Evolutionary conservation across 92 coral and sea anemone genomes (phyloP), one percentile per base, ranked within the genome.

Genomic region (Porites rus): DNA sequence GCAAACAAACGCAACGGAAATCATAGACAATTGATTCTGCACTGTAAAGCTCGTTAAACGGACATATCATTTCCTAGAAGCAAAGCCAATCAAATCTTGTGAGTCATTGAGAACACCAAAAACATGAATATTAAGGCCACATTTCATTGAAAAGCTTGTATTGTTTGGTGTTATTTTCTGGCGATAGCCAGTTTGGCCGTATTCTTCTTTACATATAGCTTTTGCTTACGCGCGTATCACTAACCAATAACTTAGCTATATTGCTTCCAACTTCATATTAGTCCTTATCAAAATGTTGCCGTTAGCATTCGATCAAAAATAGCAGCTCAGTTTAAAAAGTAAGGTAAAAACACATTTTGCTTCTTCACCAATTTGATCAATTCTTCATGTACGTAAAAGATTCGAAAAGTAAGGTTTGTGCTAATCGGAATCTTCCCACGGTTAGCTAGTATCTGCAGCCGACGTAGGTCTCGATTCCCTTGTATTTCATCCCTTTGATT

Each of bases 31-130:
- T 59, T 62, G 66, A 62, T 16, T 60, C 66, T 60, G 80, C 28
- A 59, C 38, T 76, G 68, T 25, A 18, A 24, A 25, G 69, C 68
- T 60, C 21, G 69, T 28, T 59, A 76, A 60, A 59, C 12, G 68
- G 51, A 25, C 61, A 24, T 24, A 20, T 19, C 20, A 14, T 56
- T 75, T 75, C 79, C 79, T 75, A 63, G 79, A 75, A 75, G 59
- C 79, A 18, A 75, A 10, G 61, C 61, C 16, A 56, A 56, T 56
- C 5, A 14, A 56, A 14, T 56, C 61, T 56, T 10, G 61, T 4
- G 11, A 14, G 61, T 56, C 61, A 56, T 14, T 56, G 61, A 10
- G 16, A 14, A 14, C 61, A 56, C 11, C 11, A 56, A 14, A 56
- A 56, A 56, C 12, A 10, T 56, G 61, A 56, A 56, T 10, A 56